Evolutionary conservation across 1,140 invertebrate species (phyloP).

Genomic region (Brevipalpus yothersi): DNA sequence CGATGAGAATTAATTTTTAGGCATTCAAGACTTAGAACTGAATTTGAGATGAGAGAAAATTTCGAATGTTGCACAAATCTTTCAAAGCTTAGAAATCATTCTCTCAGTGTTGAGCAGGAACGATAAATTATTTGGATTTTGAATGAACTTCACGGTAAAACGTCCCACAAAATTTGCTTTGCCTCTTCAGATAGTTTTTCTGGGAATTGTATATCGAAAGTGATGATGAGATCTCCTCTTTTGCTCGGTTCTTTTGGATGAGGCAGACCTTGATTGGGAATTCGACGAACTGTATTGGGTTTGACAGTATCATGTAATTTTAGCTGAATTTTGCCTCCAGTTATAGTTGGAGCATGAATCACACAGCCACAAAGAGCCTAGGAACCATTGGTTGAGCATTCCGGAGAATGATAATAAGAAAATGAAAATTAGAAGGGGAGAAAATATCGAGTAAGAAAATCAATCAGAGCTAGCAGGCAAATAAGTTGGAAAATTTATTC

Average conservation of each 20-base stretch:
- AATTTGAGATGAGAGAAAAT: no score
- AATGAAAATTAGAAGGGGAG: no score
- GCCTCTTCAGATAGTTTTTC: constrained; percentile 49
- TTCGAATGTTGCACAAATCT: not conserved
- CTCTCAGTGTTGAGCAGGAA: not conserved
- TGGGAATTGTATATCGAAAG: constrained; percentile 93
- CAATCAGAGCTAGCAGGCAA: no score
- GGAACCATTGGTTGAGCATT: not conserved
- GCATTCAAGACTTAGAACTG: no score
- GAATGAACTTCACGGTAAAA: constrained; percentile 31
- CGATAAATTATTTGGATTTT: not conserved
- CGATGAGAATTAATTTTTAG: no score
- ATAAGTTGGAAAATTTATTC: no score
- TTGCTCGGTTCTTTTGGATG: constrained; percentile 71
- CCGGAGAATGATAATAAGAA: no score
- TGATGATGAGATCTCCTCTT: constrained; percentile 79
- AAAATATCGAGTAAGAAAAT: no score
- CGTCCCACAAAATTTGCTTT: constrained; percentile 70
- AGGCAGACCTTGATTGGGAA: constrained; percentile 78
- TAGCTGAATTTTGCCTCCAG: constrained; percentile 54
- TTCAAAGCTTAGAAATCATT: not conserved
- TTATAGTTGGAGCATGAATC: constrained; percentile 73
- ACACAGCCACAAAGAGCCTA: constrained; percentile 60
- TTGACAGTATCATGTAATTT: constrained; percentile 50
- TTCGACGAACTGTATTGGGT: constrained; percentile 62